Evolutionary conservation across 2,113 vertebrate genomes (phyloP).

Genomic region (Meriones unguiculatus): DNA sequence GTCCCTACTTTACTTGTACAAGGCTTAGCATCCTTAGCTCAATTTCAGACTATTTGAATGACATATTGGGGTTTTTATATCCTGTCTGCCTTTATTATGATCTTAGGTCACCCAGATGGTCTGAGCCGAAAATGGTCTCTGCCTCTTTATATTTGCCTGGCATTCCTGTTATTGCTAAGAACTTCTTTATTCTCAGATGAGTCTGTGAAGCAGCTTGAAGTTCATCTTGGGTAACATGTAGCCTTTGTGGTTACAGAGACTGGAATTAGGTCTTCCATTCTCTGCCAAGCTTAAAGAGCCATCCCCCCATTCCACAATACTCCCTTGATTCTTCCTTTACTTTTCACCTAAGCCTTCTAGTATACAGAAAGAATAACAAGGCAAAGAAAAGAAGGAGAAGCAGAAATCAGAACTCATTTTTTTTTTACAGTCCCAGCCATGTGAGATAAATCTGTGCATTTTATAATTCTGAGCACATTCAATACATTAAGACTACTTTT

Average conservation of each 20-base stretch:
- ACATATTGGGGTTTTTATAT: not conserved
- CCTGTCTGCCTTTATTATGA: constrained; percentile 11
- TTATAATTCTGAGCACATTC: not conserved
- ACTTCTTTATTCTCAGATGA: not conserved
- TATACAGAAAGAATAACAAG: not conserved
- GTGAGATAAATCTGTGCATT: not conserved
- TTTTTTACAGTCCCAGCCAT: not conserved
- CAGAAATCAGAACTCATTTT: not conserved
- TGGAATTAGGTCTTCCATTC: not conserved
- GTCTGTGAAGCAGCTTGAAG: not conserved
- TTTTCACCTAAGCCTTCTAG: not conserved
- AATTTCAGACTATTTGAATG: constrained; percentile 2
- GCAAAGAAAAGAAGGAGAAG: not conserved
- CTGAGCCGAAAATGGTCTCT: not conserved
- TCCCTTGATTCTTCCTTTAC: not conserved
- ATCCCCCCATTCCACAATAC: not conserved
- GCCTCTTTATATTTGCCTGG: not conserved
- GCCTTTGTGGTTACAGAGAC: not conserved
- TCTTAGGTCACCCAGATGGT: not conserved
- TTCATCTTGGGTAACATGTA: not conserved
- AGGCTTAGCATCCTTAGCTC: not conserved
- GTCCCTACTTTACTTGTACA: not conserved
- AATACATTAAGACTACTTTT: constrained; percentile 10
- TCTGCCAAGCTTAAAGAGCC: not conserved
- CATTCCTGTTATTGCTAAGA: not conserved